Conservation (phyloP, 2,797 vertebrate species). For the Tapera naevia region DNA sequence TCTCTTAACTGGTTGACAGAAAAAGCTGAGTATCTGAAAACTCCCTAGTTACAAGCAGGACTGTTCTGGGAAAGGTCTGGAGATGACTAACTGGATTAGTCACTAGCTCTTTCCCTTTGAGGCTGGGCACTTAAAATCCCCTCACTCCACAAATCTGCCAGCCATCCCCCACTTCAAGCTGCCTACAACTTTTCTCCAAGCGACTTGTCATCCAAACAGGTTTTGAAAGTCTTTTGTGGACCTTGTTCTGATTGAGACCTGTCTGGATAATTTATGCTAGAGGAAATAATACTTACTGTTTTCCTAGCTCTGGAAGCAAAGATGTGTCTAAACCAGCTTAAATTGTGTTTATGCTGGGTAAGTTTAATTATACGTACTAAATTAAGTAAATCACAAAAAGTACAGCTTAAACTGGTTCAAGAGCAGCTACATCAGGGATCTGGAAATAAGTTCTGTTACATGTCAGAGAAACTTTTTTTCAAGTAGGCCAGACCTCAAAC, state of each 20-base stretch:
- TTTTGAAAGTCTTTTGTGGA: neutral
- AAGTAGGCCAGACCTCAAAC: neutral
- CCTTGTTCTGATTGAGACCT: neutral
- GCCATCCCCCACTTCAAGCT: neutral
- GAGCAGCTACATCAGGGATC: neutral
- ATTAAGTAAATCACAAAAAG: neutral
- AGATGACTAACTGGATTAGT: conserved; percentile 45
- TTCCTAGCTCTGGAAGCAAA: neutral
- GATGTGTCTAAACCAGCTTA: neutral
- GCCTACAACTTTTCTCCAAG: neutral
- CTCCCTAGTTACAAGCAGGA: neutral
- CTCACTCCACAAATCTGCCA: neutral
- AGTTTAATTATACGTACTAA: neutral
- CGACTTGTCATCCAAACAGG: neutral
- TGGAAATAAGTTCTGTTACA: neutral
- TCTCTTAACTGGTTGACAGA: neutral
- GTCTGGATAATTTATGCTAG: neutral
- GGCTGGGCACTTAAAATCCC: neutral
- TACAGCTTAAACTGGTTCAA: neutral
- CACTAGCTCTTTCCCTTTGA: neutral
- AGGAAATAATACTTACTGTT: neutral
- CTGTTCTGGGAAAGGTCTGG: conserved; percentile 20
- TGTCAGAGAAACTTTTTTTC: neutral
- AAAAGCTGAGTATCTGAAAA: neutral
- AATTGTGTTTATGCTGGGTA: neutral